phyloP scores from a whole-genome alignment of 2,113 vertebrate species.

The Ia io region DNA sequence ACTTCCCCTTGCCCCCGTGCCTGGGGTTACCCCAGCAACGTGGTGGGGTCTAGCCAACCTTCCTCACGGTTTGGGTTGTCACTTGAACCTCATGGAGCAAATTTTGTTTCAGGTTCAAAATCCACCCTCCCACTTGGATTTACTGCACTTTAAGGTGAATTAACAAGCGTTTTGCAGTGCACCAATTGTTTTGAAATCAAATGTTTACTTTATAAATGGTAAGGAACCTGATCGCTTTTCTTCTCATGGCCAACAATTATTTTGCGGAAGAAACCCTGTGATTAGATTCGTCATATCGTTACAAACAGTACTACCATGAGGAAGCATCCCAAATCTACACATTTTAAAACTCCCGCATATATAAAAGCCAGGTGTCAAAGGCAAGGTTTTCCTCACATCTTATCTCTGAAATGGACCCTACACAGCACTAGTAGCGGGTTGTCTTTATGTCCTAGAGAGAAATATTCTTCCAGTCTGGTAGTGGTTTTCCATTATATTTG shows the following conservation, averaged over 20 bases:
- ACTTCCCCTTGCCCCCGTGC: not conserved
- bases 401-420: slow-evolving; percentile 9
- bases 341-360: not conserved
- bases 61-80: not conserved
- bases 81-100: not conserved
- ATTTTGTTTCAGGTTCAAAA: not conserved
- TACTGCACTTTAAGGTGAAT: not conserved
- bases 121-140: not conserved
- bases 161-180: not conserved
- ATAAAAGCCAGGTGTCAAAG: not conserved
- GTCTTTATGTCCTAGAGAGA: not conserved
- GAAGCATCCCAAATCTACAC: not conserved
- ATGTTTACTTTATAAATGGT: not conserved
- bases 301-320: not conserved
- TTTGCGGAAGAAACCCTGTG: not conserved
- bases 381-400: not conserved
- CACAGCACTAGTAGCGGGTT: not conserved
- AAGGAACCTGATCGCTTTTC: not conserved
- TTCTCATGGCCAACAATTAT: not conserved
- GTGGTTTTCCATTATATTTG: not conserved
- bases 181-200: not conserved
- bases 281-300: not conserved
- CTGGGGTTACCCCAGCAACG: not conserved
- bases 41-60: not conserved
- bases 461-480: not conserved